Percentiles rank a stretch among this genome's conserved stretches.
These are phyloP conservation scores for Petrocephalus sullivani DNA, from an alignment of 2,797 vertebrate genomes.

Conservation along the genomic window DNA sequence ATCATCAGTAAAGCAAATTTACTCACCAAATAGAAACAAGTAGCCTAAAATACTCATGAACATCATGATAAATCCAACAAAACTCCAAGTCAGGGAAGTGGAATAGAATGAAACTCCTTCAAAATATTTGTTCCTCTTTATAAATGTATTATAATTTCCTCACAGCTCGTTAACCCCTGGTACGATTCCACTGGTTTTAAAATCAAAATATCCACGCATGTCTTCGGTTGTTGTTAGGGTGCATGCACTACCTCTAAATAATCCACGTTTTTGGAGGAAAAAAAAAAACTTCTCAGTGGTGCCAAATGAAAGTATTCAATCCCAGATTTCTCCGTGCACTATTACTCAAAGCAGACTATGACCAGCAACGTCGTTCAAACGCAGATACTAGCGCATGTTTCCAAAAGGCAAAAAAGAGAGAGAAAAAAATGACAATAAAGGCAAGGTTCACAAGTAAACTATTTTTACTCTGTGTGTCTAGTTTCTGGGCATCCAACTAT, in stretches of 20 bases:
- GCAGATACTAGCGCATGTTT: conserved; percentile 9
- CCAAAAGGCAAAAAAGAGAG: conserved; percentile 21
- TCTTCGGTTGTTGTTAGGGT: conserved; percentile 27
- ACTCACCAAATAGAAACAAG: conserved; percentile 66
- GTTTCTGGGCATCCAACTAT: conserved; percentile 17
- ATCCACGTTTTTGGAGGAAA: conserved; percentile 31
- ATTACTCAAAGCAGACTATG: conserved; percentile 24
- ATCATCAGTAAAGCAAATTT: conserved; percentile 26
- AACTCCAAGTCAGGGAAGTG: conserved; percentile 37
- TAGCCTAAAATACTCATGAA: conserved; percentile 56
- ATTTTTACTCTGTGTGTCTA: conserved; percentile 14
- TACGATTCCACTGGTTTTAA: conserved; percentile 26
- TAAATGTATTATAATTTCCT: conserved; percentile 41
- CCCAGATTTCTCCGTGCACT: conserved; percentile 26
- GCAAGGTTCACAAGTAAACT: conserved; percentile 17
- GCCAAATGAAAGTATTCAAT: conserved; percentile 23
- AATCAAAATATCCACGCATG: conserved; percentile 36
- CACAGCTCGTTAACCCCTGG: conserved; percentile 30
- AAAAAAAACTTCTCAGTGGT: conserved; percentile 32
- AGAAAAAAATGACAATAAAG: neutral
- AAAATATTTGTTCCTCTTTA: conserved; percentile 42
- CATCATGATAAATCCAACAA: conserved; percentile 58
- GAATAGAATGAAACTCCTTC: conserved; percentile 40
- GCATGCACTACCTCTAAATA: conserved; percentile 29
- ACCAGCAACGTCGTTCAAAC: conserved; percentile 21